These are phyloP conservation scores for Coryphaenoides rupestris DNA, from an alignment of 2,113 vertebrate genomes.

Conservation along the genomic window DNA sequence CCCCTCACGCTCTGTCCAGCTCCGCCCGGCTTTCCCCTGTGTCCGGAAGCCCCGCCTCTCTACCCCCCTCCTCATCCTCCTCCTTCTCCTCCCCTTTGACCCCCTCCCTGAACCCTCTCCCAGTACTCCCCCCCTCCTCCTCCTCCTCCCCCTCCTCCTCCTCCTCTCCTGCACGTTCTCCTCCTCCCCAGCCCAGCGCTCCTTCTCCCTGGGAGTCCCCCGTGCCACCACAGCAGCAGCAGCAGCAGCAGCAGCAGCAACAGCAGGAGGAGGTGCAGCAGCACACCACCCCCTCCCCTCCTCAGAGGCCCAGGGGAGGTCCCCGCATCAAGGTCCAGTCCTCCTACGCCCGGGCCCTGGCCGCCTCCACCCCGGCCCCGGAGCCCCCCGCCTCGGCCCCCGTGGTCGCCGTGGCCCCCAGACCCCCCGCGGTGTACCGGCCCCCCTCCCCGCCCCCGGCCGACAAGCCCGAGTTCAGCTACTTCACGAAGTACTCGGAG, in stretches of 20 bases:
- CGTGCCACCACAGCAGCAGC: constrained; percentile 23
- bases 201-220: constrained; percentile 6
- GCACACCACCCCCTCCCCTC: constrained; percentile 45
- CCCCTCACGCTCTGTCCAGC: constrained; percentile 18
- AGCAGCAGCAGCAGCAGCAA: constrained; percentile 1
- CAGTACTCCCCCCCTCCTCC: background rate
- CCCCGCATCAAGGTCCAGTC: constrained; percentile 70
- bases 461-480: constrained; percentile 84
- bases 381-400: constrained; percentile 46
- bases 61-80: constrained; percentile 51
- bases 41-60: constrained; percentile 52
- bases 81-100: constrained; percentile 45
- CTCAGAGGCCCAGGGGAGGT: constrained; percentile 76
- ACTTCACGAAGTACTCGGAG: constrained; percentile 95
- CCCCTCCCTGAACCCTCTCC: background rate
- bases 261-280: constrained; percentile 46
- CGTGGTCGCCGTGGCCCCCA: constrained; percentile 51
- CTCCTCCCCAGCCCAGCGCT: constrained; percentile 32
- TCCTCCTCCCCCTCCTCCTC: constrained; percentile 44
- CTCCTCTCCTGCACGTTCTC: constrained; percentile 17
- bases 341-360: constrained; percentile 59
- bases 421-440: constrained; percentile 59
- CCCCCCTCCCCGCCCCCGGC: constrained; percentile 76
- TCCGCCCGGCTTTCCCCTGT: constrained; percentile 6
- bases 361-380: constrained; percentile 43